Evolutionary conservation across 2,113 vertebrate species (phyloP).

Genomic region (Charina bottae): DNA sequence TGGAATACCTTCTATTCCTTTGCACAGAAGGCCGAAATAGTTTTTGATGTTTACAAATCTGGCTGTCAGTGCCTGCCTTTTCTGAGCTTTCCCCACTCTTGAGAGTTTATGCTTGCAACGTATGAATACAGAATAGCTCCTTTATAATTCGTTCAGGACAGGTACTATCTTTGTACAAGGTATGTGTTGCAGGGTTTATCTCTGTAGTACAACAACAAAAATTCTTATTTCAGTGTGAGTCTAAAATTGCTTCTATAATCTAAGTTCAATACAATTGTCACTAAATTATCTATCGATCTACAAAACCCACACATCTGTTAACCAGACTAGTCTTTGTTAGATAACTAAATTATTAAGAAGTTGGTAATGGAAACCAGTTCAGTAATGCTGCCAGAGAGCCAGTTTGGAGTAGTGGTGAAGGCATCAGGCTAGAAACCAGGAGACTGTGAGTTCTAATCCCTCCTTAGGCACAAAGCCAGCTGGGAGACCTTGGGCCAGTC

Average conservation of each 20-base stretch:
- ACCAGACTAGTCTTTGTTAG: neutral
- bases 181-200: neutral
- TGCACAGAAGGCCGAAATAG: slow-evolving; percentile 11
- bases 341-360: neutral
- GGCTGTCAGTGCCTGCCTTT: neutral
- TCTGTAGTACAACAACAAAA: neutral
- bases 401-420: no score
- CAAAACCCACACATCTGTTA: neutral
- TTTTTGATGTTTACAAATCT: slow-evolving; percentile 32
- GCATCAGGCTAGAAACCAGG: no score
- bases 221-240: neutral
- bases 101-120: neutral
- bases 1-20: slow-evolving; percentile 3
- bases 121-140: slow-evolving; percentile 1
- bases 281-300: neutral
- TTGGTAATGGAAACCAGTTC: neutral
- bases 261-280: neutral
- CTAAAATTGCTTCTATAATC: neutral
- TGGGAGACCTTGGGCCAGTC: no score
- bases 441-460: no score
- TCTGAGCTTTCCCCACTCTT: slow-evolving; percentile 14
- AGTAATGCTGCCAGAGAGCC: neutral
- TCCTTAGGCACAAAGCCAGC: no score
- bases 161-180: neutral
- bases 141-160: slow-evolving; percentile 12